Conservation (phyloP, 1,140 invertebrate genomes). For the Gonioctena quinquepunctata region DNA sequence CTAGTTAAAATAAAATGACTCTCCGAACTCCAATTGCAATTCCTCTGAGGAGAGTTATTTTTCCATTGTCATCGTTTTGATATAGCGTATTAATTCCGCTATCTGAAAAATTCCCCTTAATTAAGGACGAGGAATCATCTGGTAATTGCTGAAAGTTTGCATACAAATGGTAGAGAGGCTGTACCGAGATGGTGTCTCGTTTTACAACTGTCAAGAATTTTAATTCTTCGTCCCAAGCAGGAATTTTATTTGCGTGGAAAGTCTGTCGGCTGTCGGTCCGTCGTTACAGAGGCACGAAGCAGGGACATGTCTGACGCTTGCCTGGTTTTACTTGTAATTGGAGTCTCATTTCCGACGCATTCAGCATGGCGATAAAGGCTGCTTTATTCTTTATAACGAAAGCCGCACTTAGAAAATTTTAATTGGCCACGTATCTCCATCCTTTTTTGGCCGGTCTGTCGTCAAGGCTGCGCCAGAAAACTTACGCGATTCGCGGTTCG, state of each 20-base stretch:
- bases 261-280: conserved; percentile 41
- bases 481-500: conserved; percentile 16
- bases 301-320: conserved; percentile 49
- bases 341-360: conserved; percentile 53
- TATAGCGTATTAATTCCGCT: too few species aligned
- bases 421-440: conserved; percentile 47
- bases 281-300: conserved; percentile 45
- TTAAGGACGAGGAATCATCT: conserved; percentile 14
- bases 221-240: conserved; percentile 26
- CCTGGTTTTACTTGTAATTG: conserved; percentile 50
- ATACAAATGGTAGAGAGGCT: conserved; percentile 12
- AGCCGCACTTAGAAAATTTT: conserved; percentile 53
- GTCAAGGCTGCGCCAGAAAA: conserved; percentile 12
- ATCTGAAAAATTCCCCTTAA: conserved; percentile 17
- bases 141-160: conserved; percentile 18
- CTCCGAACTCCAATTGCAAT: conserved; percentile 3
- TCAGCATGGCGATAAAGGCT: conserved; percentile 52
- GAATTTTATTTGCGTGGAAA: conserved; percentile 32
- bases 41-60: neutral
- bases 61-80: neutral
- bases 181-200: conserved; percentile 23
- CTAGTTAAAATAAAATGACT: conserved; percentile 9
- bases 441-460: conserved; percentile 41
- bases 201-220: conserved; percentile 33
- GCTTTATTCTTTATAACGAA: conserved; percentile 50